phyloP scores from a whole-genome alignment of 2,888 invertebrate species.

The Aproaerema taeniolella region DNA sequence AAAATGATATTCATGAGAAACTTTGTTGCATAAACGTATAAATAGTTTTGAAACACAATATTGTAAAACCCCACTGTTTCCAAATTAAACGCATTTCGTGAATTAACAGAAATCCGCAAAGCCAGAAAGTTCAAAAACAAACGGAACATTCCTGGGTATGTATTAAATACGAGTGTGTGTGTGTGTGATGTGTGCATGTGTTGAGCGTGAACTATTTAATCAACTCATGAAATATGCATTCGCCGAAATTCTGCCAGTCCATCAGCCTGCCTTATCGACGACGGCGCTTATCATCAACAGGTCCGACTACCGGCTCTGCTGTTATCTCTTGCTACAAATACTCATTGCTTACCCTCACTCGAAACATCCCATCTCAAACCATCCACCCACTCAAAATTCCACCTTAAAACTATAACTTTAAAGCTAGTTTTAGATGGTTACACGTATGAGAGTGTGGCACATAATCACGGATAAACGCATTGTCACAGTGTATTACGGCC shows the following conservation, averaged over 20 bases:
- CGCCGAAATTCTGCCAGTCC: conserved; percentile 72
- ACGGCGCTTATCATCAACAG: conserved; percentile 75
- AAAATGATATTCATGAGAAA: no score
- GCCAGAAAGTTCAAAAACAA: not conserved
- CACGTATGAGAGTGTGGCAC: conserved; percentile 30
- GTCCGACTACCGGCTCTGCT: conserved; percentile 67
- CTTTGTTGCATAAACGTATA: no score
- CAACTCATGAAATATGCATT: conserved; percentile 76
- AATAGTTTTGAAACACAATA: no score
- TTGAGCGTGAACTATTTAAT: conserved; percentile 76
- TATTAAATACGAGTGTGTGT: conserved; percentile 26
- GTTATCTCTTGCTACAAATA: conserved; percentile 76
- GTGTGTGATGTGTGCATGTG: no score
- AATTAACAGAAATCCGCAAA: no score
- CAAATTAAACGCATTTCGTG: no score
- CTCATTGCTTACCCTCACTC: conserved; percentile 34
- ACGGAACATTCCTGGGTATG: conserved; percentile 6
- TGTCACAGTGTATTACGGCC: conserved; percentile 67
- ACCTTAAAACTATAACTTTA: conserved; percentile 9
- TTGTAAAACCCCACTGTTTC: no score
- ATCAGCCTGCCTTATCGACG: conserved; percentile 71
- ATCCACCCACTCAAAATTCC: conserved; percentile 21
- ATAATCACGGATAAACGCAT: conserved; percentile 65
- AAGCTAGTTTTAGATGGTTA: conserved; percentile 22
- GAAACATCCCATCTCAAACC: conserved; percentile 33